phyloP scores from a whole-genome alignment of 2,888 invertebrate genomes.

The Urechis unicinctus region DNA sequence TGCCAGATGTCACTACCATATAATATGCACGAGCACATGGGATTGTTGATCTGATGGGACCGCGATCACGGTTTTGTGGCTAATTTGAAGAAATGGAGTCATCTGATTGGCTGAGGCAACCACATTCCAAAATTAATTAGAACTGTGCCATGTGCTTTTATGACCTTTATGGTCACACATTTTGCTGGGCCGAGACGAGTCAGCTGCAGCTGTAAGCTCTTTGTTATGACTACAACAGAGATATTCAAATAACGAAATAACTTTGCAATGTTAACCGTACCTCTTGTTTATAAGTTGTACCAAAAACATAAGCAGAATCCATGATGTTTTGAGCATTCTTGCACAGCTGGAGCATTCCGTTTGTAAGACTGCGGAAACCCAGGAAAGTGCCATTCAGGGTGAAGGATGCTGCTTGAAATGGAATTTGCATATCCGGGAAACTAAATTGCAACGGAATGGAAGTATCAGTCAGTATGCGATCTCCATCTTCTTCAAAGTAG shows the following conservation, averaged over 20 bases:
- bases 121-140: too few relatives aligned
- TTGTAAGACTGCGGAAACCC: conserved; percentile 32
- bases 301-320: conserved; percentile 48
- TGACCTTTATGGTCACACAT: too few relatives aligned
- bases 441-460: conserved; percentile 31
- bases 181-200: too few relatives aligned
- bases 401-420: conserved; percentile 33
- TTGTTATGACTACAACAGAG: not conserved
- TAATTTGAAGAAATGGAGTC: too few relatives aligned
- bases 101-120: too few relatives aligned
- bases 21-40: too few relatives aligned
- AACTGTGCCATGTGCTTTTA: too few relatives aligned
- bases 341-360: conserved; percentile 49
- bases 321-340: conserved; percentile 27
- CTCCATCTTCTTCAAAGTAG: conserved; percentile 20
- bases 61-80: too few relatives aligned
- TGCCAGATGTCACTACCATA: too few relatives aligned
- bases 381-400: conserved; percentile 44
- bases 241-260: too few relatives aligned
- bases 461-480: conserved; percentile 18
- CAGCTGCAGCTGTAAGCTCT: not conserved
- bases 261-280: too few relatives aligned
- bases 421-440: conserved; percentile 21
- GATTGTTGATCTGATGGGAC: too few relatives aligned
- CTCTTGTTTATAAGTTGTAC: conserved; percentile 35